phyloP scores from a whole-genome alignment of 1,140 invertebrate genomes.

The Triops cancriformis region DNA sequence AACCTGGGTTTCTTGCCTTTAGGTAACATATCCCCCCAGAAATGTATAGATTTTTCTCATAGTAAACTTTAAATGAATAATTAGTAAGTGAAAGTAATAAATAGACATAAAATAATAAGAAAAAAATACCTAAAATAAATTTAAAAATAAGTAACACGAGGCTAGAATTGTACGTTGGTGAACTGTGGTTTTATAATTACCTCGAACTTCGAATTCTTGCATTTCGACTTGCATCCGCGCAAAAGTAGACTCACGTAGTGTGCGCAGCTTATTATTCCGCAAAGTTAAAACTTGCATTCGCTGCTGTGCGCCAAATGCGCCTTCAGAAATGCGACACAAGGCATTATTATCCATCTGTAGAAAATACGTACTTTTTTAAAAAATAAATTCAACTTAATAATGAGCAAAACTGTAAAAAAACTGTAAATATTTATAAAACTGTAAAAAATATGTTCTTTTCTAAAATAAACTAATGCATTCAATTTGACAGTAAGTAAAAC shows the following conservation, averaged over 20 bases:
- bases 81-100: no score
- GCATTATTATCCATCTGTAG: constrained; percentile 42
- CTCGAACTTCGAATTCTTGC: neutral
- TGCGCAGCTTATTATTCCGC: constrained; percentile 64
- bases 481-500: no score
- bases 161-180: neutral
- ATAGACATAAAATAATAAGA: neutral
- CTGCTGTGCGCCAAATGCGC: constrained; percentile 70
- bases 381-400: constrained; percentile 47
- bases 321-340: constrained; percentile 45
- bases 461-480: no score
- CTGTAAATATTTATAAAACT: no score
- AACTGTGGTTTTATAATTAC: neutral
- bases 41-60: no score
- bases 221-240: constrained; percentile 30
- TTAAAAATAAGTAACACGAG: no score
- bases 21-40: no score
- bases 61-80: no score
- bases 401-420: no score
- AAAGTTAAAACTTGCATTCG: constrained; percentile 67
- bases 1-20: no score
- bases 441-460: no score
- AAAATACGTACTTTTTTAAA: constrained; percentile 43
- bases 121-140: no score
- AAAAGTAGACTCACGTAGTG: constrained; percentile 63